Conservation (phyloP, 2,113 vertebrate genomes). For the Trematomus loennbergii region DNA sequence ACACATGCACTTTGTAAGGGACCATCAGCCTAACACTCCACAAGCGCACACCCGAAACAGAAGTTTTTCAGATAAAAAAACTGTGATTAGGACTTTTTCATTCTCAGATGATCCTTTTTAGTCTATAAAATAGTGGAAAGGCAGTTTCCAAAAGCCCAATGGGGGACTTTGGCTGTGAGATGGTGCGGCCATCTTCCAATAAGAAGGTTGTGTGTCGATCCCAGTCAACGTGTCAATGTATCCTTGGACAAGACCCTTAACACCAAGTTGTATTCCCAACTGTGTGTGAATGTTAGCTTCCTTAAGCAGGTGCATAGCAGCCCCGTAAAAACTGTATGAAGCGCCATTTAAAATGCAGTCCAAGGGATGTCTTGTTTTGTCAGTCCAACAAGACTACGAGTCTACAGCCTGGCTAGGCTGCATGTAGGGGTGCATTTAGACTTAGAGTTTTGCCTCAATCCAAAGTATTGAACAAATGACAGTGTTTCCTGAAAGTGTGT, state of each 20-base stretch:
- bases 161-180: no score
- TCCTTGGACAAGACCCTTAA: no score
- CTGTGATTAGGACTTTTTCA: neutral
- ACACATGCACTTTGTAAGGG: conserved; percentile 9
- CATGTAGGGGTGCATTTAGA: no score
- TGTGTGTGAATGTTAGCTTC: no score
- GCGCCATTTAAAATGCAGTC: no score
- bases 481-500: neutral
- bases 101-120: neutral
- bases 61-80: neutral
- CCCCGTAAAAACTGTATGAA: no score
- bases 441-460: neutral
- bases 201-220: no score
- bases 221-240: no score
- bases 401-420: no score
- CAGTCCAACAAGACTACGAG: neutral
- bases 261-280: no score
- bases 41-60: neutral
- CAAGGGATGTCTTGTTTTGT: neutral
- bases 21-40: neutral
- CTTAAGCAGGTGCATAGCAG: no score
- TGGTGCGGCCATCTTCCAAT: no score
- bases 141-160: neutral
- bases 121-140: neutral
- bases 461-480: neutral